phyloP scores from a whole-genome alignment of 2,113 vertebrate genomes.

The Brachirus orientalis region DNA sequence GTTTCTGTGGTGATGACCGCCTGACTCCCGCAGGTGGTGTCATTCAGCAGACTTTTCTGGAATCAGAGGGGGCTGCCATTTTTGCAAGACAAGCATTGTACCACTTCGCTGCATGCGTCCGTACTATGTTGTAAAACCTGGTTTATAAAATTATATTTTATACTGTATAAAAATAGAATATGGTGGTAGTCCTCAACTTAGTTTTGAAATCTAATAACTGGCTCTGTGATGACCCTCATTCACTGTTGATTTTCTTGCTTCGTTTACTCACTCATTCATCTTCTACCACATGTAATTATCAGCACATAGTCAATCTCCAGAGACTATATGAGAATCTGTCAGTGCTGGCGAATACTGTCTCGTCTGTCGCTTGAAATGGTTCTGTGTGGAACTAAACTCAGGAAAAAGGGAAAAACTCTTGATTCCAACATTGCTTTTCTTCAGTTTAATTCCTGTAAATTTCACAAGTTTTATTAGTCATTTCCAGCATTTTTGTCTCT shows the following conservation, averaged over 20 bases:
- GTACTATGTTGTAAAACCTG: too few species aligned
- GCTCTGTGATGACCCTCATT: neutral
- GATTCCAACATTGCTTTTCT: neutral
- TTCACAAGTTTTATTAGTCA: neutral
- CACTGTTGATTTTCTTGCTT: neutral
- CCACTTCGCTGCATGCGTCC: slow-evolving; percentile 32
- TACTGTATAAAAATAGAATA: too few species aligned
- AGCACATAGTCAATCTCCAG: too few species aligned
- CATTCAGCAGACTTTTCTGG: slow-evolving; percentile 80
- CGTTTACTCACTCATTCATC: too few species aligned
- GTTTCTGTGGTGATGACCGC: slow-evolving; percentile 75
- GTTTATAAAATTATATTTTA: too few species aligned
- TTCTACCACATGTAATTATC: neutral
- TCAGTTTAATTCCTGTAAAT: neutral
- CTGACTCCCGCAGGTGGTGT: slow-evolving; percentile 78
- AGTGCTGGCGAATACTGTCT: neutral
- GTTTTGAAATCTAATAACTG: neutral
- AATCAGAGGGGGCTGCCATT: slow-evolving; percentile 64
- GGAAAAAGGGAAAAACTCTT: too few species aligned
- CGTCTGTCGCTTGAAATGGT: too few species aligned
- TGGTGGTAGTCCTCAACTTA: too few species aligned
- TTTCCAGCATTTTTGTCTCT: neutral
- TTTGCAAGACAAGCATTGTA: slow-evolving; percentile 20
- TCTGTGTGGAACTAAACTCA: too few species aligned
- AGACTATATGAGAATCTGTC: neutral